Percentiles rank a stretch among this genome's conserved stretches.
phyloP scores from a whole-genome alignment of 2,797 vertebrate genomes.

The Sebastes jordani region DNA sequence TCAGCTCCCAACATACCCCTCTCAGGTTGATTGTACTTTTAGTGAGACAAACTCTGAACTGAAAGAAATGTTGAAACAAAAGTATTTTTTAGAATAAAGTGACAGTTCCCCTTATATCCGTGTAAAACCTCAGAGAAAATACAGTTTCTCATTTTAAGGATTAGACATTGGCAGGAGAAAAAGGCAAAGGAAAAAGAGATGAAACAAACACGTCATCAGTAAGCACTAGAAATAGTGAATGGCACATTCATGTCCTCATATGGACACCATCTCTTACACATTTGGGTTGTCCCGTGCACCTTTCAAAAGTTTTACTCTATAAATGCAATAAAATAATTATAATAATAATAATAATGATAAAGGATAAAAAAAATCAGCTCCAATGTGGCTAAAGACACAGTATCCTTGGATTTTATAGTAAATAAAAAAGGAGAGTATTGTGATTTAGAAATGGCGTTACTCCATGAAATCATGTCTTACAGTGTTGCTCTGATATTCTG shows the following conservation, averaged over 20 bases:
- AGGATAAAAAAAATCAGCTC: conserved; percentile 30
- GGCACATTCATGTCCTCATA: conserved; percentile 58
- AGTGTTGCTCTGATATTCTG: conserved; percentile 57
- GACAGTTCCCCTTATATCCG: conserved; percentile 1
- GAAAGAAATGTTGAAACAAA: conserved; percentile 10
- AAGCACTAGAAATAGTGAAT: conserved; percentile 66
- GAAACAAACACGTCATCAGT: conserved; percentile 18
- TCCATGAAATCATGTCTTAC: conserved; percentile 43
- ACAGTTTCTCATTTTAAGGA: conserved; percentile 26
- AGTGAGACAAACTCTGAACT: conserved; percentile 23
- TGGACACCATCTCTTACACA: conserved; percentile 36
- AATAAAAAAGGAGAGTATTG: conserved; percentile 26
- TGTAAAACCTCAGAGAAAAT: conserved; percentile 5
- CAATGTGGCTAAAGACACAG: conserved; percentile 49
- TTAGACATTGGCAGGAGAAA: conserved; percentile 36
- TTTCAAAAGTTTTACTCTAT: conserved; percentile 16
- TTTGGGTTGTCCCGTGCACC: conserved; percentile 26
- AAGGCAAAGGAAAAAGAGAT: conserved; percentile 43
- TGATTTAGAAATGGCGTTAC: conserved; percentile 32
- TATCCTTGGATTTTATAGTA: conserved; percentile 54
- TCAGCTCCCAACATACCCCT: conserved; percentile 9
- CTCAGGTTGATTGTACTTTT: conserved; percentile 58
- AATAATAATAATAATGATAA: conserved; percentile 32
- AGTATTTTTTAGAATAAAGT: conserved; percentile 11
- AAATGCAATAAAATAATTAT: conserved; percentile 28